A percentile compares a stretch with the other conserved stretches of the same genome.
Conservation (phyloP, 2,113 vertebrate genomes). For the Cygnus atratus region DNA sequence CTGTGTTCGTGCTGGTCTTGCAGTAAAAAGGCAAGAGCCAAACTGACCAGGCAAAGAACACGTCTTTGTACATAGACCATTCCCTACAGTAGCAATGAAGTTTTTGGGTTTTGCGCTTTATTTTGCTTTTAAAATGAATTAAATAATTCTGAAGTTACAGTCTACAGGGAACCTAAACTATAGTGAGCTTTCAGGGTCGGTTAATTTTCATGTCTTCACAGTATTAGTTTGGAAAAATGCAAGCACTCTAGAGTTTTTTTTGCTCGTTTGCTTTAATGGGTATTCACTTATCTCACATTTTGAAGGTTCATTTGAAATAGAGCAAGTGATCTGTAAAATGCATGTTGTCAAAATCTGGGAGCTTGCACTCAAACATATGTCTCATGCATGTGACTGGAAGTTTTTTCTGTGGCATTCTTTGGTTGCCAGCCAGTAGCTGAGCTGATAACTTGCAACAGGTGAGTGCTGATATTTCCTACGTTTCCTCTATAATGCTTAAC, state of each 20-base stretch:
- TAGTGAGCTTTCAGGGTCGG: not conserved
- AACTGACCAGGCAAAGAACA: not conserved
- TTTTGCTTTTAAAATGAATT: not conserved
- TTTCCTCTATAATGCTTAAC: not conserved
- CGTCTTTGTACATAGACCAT: not conserved
- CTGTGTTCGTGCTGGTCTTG: not conserved
- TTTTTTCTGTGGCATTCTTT: not conserved
- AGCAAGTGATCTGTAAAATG: not conserved
- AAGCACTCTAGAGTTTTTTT: not conserved
- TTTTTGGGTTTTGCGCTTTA: not conserved
- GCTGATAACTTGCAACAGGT: not conserved
- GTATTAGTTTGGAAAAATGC: not conserved
- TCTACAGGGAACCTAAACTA: not conserved
- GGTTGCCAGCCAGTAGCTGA: not conserved
- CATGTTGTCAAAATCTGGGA: not conserved
- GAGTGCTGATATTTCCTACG: not conserved
- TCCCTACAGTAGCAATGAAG: not conserved
- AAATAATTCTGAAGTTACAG: not conserved
- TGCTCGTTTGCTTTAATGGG: not conserved
- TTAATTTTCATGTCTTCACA: slow-evolving; percentile 2
- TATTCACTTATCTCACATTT: not conserved
- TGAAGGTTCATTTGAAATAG: not conserved
- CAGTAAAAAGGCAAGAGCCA: not conserved
- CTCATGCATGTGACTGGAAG: slow-evolving; percentile 4
- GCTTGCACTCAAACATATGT: not conserved